These are phyloP conservation scores for Stenopsyche tienmushanensis DNA, from an alignment of 1,140 invertebrate genomes.

Conservation along the genomic window DNA sequence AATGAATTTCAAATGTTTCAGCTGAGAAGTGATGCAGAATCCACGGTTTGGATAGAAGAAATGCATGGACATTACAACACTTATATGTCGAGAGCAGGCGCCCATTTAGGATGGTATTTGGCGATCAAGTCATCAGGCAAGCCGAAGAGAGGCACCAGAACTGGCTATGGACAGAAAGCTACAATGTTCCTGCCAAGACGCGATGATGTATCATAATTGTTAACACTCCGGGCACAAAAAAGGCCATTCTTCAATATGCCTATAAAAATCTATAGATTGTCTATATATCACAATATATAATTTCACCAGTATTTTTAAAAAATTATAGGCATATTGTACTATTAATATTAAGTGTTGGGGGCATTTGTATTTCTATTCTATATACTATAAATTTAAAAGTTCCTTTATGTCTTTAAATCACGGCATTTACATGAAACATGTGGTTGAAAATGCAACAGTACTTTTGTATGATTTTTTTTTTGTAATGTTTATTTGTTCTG, in stretches of 20 bases:
- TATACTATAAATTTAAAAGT: too few species aligned
- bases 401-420: too few species aligned
- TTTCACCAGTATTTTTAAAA: not conserved
- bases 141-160: constrained; percentile 60
- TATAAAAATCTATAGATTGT: not conserved
- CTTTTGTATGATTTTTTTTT: too few species aligned
- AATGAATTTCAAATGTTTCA: constrained; percentile 44
- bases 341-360: too few species aligned
- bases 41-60: constrained; percentile 62
- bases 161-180: constrained; percentile 62
- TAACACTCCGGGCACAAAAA: not conserved
- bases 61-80: constrained; percentile 59
- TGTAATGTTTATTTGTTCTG: too few species aligned
- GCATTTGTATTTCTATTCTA: too few species aligned
- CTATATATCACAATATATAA: not conserved
- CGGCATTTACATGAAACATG: too few species aligned
- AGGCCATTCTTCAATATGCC: not conserved
- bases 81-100: constrained; percentile 61
- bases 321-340: too few species aligned
- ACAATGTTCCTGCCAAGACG: constrained; percentile 60
- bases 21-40: constrained; percentile 54
- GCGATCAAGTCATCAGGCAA: constrained; percentile 66
- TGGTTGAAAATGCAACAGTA: too few species aligned
- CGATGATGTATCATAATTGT: not conserved
- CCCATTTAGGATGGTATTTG: constrained; percentile 63